phyloP scores from a whole-genome alignment of 2,113 vertebrate species.

The Heterotilapia buettikoferi region DNA sequence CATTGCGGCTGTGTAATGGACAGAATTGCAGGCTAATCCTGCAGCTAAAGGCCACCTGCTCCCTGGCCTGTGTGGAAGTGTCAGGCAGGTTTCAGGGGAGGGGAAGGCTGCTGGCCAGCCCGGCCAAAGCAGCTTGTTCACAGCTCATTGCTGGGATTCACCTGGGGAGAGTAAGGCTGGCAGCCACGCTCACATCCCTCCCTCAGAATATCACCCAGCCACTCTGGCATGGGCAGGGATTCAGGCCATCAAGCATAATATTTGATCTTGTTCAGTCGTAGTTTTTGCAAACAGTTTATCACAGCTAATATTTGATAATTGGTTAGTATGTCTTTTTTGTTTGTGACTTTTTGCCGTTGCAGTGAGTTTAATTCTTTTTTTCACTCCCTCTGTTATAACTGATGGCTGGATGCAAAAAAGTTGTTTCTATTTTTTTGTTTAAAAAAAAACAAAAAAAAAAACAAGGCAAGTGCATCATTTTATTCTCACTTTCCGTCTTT shows the following conservation, averaged over 20 bases:
- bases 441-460: neutral
- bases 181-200: conserved; percentile 10
- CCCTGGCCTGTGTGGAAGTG: conserved; percentile 48
- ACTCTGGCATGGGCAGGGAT: conserved; percentile 16
- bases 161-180: conserved; percentile 64
- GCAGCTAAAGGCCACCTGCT: conserved; percentile 63
- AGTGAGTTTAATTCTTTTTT: neutral
- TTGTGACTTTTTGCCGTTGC: neutral
- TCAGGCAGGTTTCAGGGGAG: conserved; percentile 37
- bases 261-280: conserved; percentile 39
- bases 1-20: neutral
- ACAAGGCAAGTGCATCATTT: neutral
- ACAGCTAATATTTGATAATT: conserved; percentile 31
- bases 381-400: neutral
- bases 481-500: neutral
- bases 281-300: conserved; percentile 36
- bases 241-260: conserved; percentile 29
- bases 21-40: conserved; percentile 25
- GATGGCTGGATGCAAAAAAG: neutral
- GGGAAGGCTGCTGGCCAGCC: conserved; percentile 29
- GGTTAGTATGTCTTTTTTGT: conserved; percentile 7
- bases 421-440: neutral
- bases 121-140: conserved; percentile 71
- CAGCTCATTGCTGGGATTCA: conserved; percentile 67
- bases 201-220: conserved; percentile 22